A percentile compares a stretch with the other conserved stretches of the same genome.
phyloP scores from a whole-genome alignment of 2,797 vertebrate genomes.

The Sebastes matsubarae region DNA sequence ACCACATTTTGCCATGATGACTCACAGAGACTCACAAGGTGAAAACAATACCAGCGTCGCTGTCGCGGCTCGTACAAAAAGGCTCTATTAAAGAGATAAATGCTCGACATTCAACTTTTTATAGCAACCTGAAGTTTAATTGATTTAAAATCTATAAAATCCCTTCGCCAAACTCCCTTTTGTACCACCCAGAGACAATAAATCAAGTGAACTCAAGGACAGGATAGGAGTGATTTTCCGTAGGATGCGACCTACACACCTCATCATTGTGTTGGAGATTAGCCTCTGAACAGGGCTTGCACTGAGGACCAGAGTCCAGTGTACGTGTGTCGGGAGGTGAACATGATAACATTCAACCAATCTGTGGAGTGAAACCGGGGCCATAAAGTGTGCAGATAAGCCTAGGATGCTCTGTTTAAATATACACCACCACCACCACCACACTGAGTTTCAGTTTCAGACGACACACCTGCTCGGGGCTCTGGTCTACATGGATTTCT shows the following conservation, averaged over 20 bases:
- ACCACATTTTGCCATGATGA: neutral
- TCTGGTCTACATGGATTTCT: slow-evolving; percentile 40
- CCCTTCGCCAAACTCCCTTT: neutral
- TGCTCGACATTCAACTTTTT: neutral
- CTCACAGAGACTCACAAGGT: neutral
- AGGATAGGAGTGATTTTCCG: neutral
- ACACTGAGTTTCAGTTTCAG: slow-evolving; percentile 39
- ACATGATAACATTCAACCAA: slow-evolving; percentile 67
- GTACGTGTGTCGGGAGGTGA: slow-evolving; percentile 2
- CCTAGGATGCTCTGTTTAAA: slow-evolving; percentile 37
- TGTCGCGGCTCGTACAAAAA: neutral
- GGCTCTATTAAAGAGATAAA: neutral
- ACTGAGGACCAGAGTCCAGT: slow-evolving; percentile 70
- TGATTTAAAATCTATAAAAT: neutral
- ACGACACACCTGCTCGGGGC: neutral
- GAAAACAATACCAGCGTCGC: neutral
- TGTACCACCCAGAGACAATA: neutral
- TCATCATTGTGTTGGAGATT: slow-evolving; percentile 1
- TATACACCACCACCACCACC: neutral
- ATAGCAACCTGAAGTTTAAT: neutral
- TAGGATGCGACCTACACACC: neutral
- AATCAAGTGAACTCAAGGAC: neutral
- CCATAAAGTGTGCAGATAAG: slow-evolving; percentile 73
- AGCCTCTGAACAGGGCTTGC: neutral
- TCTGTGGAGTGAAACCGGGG: slow-evolving; percentile 17